These are phyloP conservation scores for Stratiomys singularior DNA, from an alignment of 2,888 invertebrate genomes.

Conservation along the genomic window DNA sequence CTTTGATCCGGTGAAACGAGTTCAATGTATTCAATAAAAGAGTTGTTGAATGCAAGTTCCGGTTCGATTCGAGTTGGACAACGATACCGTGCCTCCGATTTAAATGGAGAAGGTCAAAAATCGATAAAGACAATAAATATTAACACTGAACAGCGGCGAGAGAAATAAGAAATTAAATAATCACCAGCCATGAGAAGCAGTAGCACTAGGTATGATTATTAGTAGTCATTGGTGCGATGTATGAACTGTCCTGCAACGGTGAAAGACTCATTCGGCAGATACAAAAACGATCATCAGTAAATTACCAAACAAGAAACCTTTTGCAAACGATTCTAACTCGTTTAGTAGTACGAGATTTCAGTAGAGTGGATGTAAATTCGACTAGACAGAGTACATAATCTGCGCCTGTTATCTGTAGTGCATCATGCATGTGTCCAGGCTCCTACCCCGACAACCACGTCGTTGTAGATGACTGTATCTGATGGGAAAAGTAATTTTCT, in stretches of 20 bases:
- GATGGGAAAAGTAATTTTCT: slow-evolving; percentile 2
- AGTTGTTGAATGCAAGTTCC: slow-evolving; percentile 31
- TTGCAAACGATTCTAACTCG: background rate
- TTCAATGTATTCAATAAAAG: slow-evolving; percentile 38
- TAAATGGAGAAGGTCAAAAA: slow-evolving; percentile 36
- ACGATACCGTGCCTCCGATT: slow-evolving; percentile 24
- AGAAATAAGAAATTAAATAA: too few relatives aligned
- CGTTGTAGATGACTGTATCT: too few relatives aligned
- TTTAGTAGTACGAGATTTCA: background rate
- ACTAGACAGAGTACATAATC: too few relatives aligned
- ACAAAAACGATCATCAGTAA: background rate
- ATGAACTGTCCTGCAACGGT: too few relatives aligned
- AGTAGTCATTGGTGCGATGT: too few relatives aligned
- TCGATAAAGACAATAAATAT: slow-evolving; percentile 34
- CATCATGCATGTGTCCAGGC: too few relatives aligned
- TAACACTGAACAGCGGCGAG: background rate
- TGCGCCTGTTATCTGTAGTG: too few relatives aligned
- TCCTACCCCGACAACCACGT: too few relatives aligned
- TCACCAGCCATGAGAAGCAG: background rate
- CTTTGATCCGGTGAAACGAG: slow-evolving; percentile 20
- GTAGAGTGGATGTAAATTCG: background rate
- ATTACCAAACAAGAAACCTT: slow-evolving; percentile 1
- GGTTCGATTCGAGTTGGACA: slow-evolving; percentile 19
- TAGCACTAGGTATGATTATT: background rate
- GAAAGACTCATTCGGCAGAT: too few relatives aligned